Evolutionary conservation across 2,888 invertebrate species (phyloP).

Genomic region (Antheraea yamamai): DNA sequence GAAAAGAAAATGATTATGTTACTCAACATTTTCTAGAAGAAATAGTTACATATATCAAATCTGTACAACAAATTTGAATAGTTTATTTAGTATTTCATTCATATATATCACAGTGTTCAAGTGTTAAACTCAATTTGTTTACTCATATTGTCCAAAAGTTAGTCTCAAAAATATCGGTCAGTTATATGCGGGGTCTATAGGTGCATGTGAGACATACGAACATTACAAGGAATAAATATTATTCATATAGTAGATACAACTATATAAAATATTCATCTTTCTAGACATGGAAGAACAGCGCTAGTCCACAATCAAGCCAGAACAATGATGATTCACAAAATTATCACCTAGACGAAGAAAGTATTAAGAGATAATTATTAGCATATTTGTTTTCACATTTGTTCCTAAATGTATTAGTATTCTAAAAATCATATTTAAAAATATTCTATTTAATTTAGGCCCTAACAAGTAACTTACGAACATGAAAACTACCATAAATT

Average conservation of each 20-base stretch:
- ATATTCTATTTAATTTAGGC: too few species aligned
- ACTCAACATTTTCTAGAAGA: too few species aligned
- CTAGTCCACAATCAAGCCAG: background rate
- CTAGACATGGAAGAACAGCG: background rate
- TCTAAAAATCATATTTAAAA: too few species aligned
- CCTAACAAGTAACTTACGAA: too few species aligned
- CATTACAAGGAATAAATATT: background rate
- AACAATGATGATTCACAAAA: background rate
- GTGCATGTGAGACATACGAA: slow-evolving; percentile 30
- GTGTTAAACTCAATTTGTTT: slow-evolving; percentile 54
- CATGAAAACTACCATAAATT: background rate
- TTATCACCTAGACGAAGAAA: background rate
- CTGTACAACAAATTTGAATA: background rate
- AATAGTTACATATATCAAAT: background rate
- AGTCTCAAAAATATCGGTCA: slow-evolving; percentile 59
- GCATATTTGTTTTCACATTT: background rate
- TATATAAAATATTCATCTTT: background rate
- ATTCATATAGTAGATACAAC: too few species aligned
- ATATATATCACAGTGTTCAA: slow-evolving; percentile 37
- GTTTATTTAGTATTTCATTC: slow-evolving; percentile 21
- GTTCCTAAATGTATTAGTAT: too few species aligned
- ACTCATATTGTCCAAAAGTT: slow-evolving; percentile 51
- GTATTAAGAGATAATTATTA: background rate
- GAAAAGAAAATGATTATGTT: too few species aligned
- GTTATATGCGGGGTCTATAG: slow-evolving; percentile 41